Conservation (phyloP, 2,888 invertebrate genomes). For the Cosmia pyralina region DNA sequence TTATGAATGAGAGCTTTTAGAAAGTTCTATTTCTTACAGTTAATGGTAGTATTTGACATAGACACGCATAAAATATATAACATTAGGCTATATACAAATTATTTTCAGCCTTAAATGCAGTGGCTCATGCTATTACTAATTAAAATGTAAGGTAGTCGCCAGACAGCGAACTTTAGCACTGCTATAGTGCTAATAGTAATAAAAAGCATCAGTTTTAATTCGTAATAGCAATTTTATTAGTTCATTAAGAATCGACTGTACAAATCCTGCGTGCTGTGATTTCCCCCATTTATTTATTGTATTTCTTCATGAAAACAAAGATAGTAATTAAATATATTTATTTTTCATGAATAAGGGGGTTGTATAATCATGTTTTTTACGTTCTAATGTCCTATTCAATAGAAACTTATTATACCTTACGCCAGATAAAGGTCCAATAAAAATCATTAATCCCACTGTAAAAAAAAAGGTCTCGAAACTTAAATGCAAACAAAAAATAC, state of each 20-base stretch:
- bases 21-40: not conserved
- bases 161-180: not conserved
- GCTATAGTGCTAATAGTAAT: not conserved
- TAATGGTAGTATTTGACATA: conserved; percentile 17
- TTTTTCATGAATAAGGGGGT: not conserved
- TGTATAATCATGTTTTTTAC: not conserved
- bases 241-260: not conserved
- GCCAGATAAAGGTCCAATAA: too few relatives aligned
- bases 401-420: conserved; percentile 16
- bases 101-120: conserved; percentile 22
- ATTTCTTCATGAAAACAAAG: not conserved
- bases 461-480: too few relatives aligned
- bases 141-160: conserved; percentile 10
- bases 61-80: conserved; percentile 27
- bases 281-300: not conserved
- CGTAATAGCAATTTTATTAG: conserved; percentile 21
- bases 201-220: conserved; percentile 24
- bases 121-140: conserved; percentile 23
- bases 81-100: conserved; percentile 31
- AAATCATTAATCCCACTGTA: too few relatives aligned
- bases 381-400: conserved; percentile 5
- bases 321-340: too few relatives aligned
- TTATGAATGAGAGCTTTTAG: not conserved
- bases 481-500: too few relatives aligned
- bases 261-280: not conserved